Evolutionary conservation across 2,888 invertebrate species (phyloP).

Genomic region (Drosophila histrio): DNA sequence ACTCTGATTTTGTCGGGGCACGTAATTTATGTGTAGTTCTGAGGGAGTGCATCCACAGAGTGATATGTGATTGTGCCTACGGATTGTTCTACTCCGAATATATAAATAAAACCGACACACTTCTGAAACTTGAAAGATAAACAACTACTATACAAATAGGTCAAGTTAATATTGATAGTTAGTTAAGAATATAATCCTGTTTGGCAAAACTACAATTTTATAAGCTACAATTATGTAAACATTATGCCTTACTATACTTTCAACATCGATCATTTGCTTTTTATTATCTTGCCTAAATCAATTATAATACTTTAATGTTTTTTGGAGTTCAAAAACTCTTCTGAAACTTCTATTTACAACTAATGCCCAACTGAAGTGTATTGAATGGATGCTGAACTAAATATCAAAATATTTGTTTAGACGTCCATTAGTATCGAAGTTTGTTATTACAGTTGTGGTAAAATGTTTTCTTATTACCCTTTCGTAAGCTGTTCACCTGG

Average conservation of each 20-base stretch:
- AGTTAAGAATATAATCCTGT: too few relatives aligned
- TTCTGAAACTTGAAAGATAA: background rate
- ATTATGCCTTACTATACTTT: too few relatives aligned
- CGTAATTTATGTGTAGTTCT: conserved; percentile 80
- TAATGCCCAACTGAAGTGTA: background rate
- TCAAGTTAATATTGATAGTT: background rate
- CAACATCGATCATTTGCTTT: too few relatives aligned
- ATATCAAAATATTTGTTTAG: background rate
- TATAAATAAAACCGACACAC: background rate
- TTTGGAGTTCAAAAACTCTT: too few relatives aligned
- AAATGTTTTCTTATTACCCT: conserved; percentile 4
- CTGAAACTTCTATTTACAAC: too few relatives aligned
- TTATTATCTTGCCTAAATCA: too few relatives aligned
- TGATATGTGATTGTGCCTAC: conserved; percentile 39
- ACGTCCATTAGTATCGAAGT: conserved; percentile 17
- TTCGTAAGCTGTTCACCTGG: conserved; percentile 7
- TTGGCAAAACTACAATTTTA: too few relatives aligned
- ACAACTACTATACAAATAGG: background rate
- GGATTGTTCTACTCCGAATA: background rate
- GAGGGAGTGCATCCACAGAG: conserved; percentile 46
- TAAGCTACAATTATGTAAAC: too few relatives aligned
- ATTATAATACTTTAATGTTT: too few relatives aligned
- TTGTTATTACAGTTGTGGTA: conserved; percentile 41
- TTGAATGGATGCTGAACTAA: background rate
- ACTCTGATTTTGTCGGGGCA: conserved; percentile 7